Evolutionary conservation across 2,113 vertebrate species (phyloP).

Genomic region (Ahaetulla prasina): DNA sequence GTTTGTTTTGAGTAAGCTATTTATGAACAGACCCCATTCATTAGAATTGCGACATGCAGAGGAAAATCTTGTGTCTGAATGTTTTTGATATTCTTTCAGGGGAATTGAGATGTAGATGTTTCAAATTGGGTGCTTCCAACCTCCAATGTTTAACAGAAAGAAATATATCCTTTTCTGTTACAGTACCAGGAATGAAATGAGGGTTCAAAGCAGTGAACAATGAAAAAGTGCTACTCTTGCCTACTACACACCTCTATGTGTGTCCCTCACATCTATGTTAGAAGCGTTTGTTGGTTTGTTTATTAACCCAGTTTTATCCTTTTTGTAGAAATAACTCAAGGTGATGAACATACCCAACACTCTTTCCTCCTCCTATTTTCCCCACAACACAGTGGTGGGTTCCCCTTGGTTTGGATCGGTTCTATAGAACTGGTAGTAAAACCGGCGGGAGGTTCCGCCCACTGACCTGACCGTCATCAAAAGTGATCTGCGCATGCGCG

Average conservation of each 20-base stretch:
- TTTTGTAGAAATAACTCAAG: not conserved
- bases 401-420: no score
- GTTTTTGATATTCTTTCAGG: not conserved
- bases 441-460: no score
- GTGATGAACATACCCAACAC: not conserved
- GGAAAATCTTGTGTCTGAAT: not conserved
- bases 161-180: not conserved
- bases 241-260: not conserved
- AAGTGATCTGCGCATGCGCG: no score
- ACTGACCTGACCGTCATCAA: no score
- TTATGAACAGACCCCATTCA: not conserved
- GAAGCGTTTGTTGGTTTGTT: not conserved
- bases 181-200: not conserved
- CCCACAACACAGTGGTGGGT: no score
- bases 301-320: not conserved
- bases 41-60: not conserved
- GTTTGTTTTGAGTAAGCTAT: not conserved
- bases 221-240: not conserved
- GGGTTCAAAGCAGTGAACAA: not conserved
- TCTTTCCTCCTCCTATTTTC: not conserved
- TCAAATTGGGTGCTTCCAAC: not conserved
- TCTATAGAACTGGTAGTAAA: no score
- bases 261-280: not conserved
- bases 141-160: not conserved
- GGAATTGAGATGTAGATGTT: not conserved